A percentile compares a stretch with the other conserved stretches of the same genome.
Conservation (phyloP, 1,140 invertebrate species). For the Hylyphantes graminicola region DNA sequence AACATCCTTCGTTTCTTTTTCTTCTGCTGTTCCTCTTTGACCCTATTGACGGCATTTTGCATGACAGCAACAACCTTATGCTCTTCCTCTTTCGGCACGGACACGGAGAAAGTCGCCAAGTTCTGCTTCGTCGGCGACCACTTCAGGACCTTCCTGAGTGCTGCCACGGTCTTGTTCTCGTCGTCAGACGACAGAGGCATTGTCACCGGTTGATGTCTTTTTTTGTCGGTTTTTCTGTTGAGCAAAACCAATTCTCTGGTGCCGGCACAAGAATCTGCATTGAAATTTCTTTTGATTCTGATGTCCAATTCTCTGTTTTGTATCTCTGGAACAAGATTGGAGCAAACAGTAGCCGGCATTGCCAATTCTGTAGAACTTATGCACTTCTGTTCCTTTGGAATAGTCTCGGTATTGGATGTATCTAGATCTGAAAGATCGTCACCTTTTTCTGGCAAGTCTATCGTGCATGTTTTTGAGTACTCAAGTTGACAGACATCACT, state of each 20-base stretch:
- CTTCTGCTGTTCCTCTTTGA: slow-evolving; percentile 34
- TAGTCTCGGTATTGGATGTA: too few species aligned
- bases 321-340: neutral
- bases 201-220: neutral
- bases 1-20: slow-evolving; percentile 36
- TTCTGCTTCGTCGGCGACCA: slow-evolving; percentile 43
- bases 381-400: too few species aligned
- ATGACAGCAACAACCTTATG: slow-evolving; percentile 35
- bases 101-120: slow-evolving; percentile 4
- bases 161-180: slow-evolving; percentile 16
- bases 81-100: slow-evolving; percentile 25
- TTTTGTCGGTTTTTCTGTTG: neutral
- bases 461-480: too few species aligned
- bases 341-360: neutral
- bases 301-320: neutral
- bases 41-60: slow-evolving; percentile 50
- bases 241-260: neutral
- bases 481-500: too few species aligned
- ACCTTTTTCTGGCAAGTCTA: too few species aligned
- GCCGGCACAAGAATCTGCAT: neutral
- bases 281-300: neutral
- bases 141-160: slow-evolving; percentile 12
- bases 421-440: too few species aligned
- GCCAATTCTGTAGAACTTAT: too few species aligned
- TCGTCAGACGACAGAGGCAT: slow-evolving; percentile 8